Percentiles rank a stretch among this genome's conserved stretches.
Conservation (phyloP, 2,113 vertebrate species). For the Parotia lawesii region DNA sequence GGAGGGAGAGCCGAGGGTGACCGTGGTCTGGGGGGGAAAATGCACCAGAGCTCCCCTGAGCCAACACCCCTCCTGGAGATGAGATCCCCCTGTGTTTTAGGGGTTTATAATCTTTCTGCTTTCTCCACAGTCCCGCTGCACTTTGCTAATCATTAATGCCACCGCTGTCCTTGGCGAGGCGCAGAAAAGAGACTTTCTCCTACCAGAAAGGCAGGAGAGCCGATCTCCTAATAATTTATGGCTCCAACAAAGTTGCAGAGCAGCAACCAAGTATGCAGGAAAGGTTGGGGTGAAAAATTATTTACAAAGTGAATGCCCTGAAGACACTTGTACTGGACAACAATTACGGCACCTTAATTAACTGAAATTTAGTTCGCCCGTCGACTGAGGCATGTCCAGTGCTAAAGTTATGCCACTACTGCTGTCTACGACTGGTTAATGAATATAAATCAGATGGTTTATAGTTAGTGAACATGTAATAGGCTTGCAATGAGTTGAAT, state of each 20-base stretch:
- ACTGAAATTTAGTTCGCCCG: conserved; percentile 76
- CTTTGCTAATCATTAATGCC: background rate
- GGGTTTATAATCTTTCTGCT: background rate
- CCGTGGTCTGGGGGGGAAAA: accelerated
- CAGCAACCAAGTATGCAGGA: background rate
- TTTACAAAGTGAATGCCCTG: conserved; percentile 76
- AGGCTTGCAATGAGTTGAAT: conserved; percentile 77
- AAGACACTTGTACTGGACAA: conserved; percentile 80
- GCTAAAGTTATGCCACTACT: conserved; percentile 69
- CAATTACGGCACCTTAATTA: conserved; percentile 83
- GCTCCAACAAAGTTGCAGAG: conserved; percentile 40
- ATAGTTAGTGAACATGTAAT: conserved; percentile 83
- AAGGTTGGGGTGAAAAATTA: conserved; percentile 74
- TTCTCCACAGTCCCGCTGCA: background rate
- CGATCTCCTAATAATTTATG: conserved; percentile 14
- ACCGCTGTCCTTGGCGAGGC: accelerated
- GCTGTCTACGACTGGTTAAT: conserved; percentile 81
- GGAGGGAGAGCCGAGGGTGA: accelerated
- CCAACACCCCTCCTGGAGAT: background rate
- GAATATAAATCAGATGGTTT: conserved; percentile 88
- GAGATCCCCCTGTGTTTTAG: accelerated
- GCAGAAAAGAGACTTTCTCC: background rate
- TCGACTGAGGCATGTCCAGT: conserved; percentile 74
- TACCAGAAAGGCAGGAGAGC: background rate
- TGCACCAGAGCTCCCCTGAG: background rate